phyloP scores from a whole-genome alignment of 2,797 vertebrate species.

The Microctenopoma stevenorrisi region DNA sequence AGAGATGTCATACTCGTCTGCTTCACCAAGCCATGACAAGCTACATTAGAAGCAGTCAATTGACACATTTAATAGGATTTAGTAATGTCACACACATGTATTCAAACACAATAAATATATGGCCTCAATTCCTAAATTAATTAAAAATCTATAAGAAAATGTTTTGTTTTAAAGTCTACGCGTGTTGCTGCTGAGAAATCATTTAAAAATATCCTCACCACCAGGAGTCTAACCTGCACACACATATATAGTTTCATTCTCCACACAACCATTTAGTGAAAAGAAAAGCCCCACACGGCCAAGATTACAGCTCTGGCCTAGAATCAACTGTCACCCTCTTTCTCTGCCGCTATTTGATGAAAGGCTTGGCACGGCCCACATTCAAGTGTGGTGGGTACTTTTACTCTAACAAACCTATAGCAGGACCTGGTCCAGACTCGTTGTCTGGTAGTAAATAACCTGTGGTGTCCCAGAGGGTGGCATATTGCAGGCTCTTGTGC shows the following conservation, averaged over 20 bases:
- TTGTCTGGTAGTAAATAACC: slow-evolving; percentile 72
- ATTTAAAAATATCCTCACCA: slow-evolving; percentile 34
- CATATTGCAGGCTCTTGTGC: slow-evolving; percentile 61
- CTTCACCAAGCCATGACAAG: slow-evolving; percentile 63
- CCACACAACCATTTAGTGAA: slow-evolving; percentile 55
- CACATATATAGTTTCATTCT: slow-evolving; percentile 50
- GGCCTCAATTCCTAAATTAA: neutral
- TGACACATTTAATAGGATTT: slow-evolving; percentile 58
- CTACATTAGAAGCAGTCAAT: slow-evolving; percentile 55
- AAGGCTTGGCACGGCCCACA: slow-evolving; percentile 54
- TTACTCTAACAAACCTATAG: slow-evolving; percentile 54
- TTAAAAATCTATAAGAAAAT: neutral
- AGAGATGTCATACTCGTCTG: slow-evolving; percentile 67
- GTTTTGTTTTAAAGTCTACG: neutral
- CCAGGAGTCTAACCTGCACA: slow-evolving; percentile 37
- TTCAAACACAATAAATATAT: neutral
- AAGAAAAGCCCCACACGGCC: slow-evolving; percentile 56
- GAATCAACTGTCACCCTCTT: slow-evolving; percentile 61
- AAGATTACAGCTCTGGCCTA: slow-evolving; percentile 64
- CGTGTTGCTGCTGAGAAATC: slow-evolving; percentile 16
- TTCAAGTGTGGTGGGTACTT: slow-evolving; percentile 33
- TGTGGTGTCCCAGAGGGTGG: slow-evolving; percentile 74
- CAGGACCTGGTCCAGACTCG: slow-evolving; percentile 59
- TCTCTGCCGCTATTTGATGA: slow-evolving; percentile 49
- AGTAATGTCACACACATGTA: slow-evolving; percentile 3